phyloP scores from a whole-genome alignment of 1,140 invertebrate species.

The Eupeodes corollae region DNA sequence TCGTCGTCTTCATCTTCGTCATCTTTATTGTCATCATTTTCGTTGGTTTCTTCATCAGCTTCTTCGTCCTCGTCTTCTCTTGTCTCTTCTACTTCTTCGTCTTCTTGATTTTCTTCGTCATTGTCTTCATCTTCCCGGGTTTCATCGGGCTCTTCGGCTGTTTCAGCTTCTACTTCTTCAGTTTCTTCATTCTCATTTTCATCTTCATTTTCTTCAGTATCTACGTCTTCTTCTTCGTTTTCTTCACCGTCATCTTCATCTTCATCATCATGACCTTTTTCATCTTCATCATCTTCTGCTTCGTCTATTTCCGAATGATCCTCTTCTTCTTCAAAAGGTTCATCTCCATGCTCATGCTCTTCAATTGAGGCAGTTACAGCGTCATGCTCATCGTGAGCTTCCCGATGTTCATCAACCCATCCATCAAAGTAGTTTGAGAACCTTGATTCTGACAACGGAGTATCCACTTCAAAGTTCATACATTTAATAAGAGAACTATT shows the following conservation, averaged over 20 bases:
- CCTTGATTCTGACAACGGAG: conserved; percentile 53
- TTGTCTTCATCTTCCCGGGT: conserved; percentile 29
- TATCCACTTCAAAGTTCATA: conserved; percentile 49
- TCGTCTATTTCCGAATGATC: conserved; percentile 21
- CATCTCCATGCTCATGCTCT: conserved; percentile 30
- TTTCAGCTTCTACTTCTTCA: conserved; percentile 22
- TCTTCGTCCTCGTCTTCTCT: conserved; percentile 32
- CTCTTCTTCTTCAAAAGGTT: conserved; percentile 27
- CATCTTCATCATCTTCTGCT: conserved; percentile 25
- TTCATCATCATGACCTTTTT: conserved; percentile 24
- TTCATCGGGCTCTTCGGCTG: conserved; percentile 17
- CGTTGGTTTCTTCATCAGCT: conserved; percentile 33
- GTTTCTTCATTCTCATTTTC: conserved; percentile 30
- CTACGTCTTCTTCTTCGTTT: conserved; percentile 20
- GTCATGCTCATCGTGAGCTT: conserved; percentile 39
- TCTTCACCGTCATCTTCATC: conserved; percentile 26
- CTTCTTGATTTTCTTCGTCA: conserved; percentile 25
- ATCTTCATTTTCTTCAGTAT: conserved; percentile 18
- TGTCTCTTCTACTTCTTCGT: conserved; percentile 30
- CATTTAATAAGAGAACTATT: neutral
- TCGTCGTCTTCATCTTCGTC: conserved; percentile 23
- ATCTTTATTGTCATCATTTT: conserved; percentile 31
- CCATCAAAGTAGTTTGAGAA: conserved; percentile 63
- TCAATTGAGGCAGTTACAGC: conserved; percentile 36
- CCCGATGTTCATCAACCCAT: conserved; percentile 58